A percentile compares a stretch with the other conserved stretches of the same genome.
Conservation (phyloP, 2,888 invertebrate species). For the Pherbina coryleti region DNA sequence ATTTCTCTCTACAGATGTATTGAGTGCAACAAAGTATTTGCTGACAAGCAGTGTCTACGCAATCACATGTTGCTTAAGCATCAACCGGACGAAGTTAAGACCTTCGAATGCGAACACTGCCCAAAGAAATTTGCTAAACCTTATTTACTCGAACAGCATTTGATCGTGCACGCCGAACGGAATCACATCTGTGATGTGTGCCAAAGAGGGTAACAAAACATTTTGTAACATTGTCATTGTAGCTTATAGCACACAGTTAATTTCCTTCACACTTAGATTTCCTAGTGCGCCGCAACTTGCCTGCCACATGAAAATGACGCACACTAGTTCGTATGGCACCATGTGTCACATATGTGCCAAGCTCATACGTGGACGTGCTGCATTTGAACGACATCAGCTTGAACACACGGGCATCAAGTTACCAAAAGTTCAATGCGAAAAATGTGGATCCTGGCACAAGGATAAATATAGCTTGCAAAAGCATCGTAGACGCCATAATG, state of each 20-base stretch:
- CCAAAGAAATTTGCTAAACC: conserved; percentile 65
- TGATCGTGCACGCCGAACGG: conserved; percentile 58
- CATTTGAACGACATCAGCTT: conserved; percentile 64
- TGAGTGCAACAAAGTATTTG: conserved; percentile 56
- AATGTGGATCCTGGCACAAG: conserved; percentile 67
- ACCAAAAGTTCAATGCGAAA: conserved; percentile 65
- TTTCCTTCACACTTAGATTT: conserved; percentile 52
- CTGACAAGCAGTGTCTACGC: conserved; percentile 64
- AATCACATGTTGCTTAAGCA: conserved; percentile 66
- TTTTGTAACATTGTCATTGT: not conserved
- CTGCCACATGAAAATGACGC: conserved; percentile 57
- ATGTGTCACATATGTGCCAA: conserved; percentile 68
- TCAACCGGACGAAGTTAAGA: conserved; percentile 64
- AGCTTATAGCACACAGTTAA: not conserved
- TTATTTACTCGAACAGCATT: conserved; percentile 65
- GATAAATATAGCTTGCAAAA: conserved; percentile 66
- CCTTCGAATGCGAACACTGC: conserved; percentile 64
- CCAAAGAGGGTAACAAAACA: conserved; percentile 58
- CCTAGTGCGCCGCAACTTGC: conserved; percentile 60
- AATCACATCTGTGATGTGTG: conserved; percentile 62
- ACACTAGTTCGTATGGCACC: conserved; percentile 54
- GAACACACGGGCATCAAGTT: conserved; percentile 62
- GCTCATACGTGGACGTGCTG: conserved; percentile 64
- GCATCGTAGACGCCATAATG: conserved; percentile 64
- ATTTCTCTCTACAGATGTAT: conserved; percentile 53